Evolutionary conservation across 2,888 invertebrate genomes (phyloP).

Genomic region (Leptinotarsa peninsularis): DNA sequence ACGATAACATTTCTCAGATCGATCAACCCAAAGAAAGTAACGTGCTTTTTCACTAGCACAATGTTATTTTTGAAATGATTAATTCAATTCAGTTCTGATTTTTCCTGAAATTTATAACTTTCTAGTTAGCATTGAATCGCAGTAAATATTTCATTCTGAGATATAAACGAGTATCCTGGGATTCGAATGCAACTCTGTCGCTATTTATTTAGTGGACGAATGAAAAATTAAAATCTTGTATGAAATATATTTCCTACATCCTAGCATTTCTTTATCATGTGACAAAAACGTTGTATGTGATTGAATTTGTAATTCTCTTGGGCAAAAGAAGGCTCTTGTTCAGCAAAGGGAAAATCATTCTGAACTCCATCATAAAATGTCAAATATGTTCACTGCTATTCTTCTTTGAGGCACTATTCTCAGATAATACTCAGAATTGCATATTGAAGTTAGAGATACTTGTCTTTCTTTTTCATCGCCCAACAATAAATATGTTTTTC

Average conservation of each 20-base stretch:
- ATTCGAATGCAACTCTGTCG: slow-evolving; percentile 20
- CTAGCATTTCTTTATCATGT: neutral
- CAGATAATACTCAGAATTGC: too few species aligned
- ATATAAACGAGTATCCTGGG: slow-evolving; percentile 32
- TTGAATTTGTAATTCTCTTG: slow-evolving; percentile 2
- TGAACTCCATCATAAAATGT: too few species aligned
- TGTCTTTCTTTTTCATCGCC: too few species aligned
- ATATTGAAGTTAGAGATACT: too few species aligned
- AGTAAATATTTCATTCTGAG: slow-evolving; percentile 39
- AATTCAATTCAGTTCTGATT: slow-evolving; percentile 24
- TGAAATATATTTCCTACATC: neutral
- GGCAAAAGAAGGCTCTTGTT: neutral
- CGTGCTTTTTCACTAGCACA: too few species aligned
- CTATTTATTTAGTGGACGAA: neutral
- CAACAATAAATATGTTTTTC: too few species aligned
- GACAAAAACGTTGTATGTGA: neutral
- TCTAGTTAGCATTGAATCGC: slow-evolving; percentile 38
- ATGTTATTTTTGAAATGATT: slow-evolving; percentile 17
- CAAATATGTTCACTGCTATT: too few species aligned
- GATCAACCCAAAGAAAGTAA: too few species aligned
- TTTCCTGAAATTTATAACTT: slow-evolving; percentile 33
- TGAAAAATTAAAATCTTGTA: slow-evolving; percentile 10
- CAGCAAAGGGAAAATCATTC: neutral
- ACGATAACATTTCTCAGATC: too few species aligned
- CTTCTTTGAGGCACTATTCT: too few species aligned